Base-by-base conservation (phyloP, 2,113 vertebrate species). In the Scatophagus argus region DNA sequence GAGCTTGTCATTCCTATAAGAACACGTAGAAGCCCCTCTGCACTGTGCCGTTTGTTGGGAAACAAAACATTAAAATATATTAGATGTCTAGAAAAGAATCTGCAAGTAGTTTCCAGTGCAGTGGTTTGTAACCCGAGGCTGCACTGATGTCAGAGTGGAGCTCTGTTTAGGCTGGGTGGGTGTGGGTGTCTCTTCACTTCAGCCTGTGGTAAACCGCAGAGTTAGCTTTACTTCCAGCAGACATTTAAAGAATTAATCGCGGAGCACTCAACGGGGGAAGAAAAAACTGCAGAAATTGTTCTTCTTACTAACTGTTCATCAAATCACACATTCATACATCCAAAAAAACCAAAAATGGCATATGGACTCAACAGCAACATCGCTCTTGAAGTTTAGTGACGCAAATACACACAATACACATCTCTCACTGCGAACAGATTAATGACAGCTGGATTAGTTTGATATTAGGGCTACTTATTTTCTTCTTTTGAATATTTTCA, bases 71-170 rank as follows among this genome's bases (percentile, higher is more conserved):
- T 69, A 1, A 46, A 81, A 74, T 74, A 34, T 56, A 39, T 29
- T 16, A 68, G 54, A 73, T 27, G 63, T 46, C 34, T 52, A 39
- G 69, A 52, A 21, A 47, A 74, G n/a, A 46, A 58, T 58, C 11
- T 46, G 49, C 0, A 9, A 21, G 21, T n/a, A 2, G 61, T 74
- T 87, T 89, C 52, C 75, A 32, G 32, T 81, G 68, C 47, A 7
- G 52, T 25, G 66, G 71, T 68, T 79, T 79, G 69, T 83, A 67
- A 52, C 82, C 55, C 70, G 69, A 87, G 81, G 83, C 54, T 46
- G 51, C 41, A 63, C 61, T 62, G 66, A 82, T 82, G 78, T 82
- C 81, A 61, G 60, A 73, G 51, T 65, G 73, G 49, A 39, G 62
- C 41, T 73, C 14, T 44, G 65, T 27, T 34, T 19, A 27, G 46